phyloP scores from a whole-genome alignment of 2,113 vertebrate species.

The Cervus canadensis region DNA sequence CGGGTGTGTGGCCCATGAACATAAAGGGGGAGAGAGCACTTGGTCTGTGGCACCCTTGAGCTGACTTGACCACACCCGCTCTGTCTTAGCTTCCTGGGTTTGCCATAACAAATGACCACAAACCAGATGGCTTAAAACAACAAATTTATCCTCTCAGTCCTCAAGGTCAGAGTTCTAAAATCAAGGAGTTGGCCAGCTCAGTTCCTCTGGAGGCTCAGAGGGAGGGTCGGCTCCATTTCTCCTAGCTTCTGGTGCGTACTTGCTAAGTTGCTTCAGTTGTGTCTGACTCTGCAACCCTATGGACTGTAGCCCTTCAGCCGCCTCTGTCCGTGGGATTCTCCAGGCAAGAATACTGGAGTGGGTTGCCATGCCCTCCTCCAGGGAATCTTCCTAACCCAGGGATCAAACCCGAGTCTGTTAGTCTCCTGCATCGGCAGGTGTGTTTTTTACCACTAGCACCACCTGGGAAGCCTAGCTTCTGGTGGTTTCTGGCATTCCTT shows the following conservation, averaged over 20 bases:
- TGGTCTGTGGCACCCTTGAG: accelerated
- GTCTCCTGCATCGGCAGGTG: background rate
- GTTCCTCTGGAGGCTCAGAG: background rate
- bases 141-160: background rate
- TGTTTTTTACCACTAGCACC: background rate
- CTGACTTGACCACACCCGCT: accelerated
- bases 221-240: background rate
- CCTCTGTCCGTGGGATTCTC: background rate
- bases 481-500: no score
- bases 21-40: background rate
- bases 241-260: background rate
- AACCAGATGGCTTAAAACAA: background rate
- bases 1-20: accelerated
- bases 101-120: background rate
- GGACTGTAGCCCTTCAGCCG: background rate
- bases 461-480: background rate
- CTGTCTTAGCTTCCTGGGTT: background rate
- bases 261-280: background rate
- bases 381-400: background rate
- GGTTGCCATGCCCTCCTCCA: background rate
- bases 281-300: background rate
- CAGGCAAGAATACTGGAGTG: background rate
- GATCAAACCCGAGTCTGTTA: background rate
- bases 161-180: background rate
- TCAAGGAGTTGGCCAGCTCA: background rate